Conservation (phyloP, 2,797 vertebrate genomes). For the Cephalopachus bancanus region DNA sequence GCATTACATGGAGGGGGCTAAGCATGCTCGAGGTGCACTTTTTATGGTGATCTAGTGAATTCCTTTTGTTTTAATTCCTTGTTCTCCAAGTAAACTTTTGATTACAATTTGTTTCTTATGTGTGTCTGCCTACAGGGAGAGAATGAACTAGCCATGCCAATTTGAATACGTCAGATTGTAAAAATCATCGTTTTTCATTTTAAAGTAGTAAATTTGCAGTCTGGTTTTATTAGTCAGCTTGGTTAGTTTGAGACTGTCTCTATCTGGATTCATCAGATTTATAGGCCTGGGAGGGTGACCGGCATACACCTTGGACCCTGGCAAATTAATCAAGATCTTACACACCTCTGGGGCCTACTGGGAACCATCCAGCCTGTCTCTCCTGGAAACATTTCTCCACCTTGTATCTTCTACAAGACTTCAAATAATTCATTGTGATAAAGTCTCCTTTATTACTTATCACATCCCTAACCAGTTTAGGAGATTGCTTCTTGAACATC, state of each 20-base stretch:
- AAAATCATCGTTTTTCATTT: background rate
- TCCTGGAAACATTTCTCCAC: background rate
- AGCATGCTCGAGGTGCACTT: background rate
- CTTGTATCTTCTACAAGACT: background rate
- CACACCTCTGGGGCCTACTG: background rate
- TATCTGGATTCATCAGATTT: background rate
- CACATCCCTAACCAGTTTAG: background rate
- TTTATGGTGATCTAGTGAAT: background rate
- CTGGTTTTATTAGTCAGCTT: background rate
- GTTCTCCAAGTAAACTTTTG: background rate
- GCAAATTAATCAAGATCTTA: constrained; percentile 10
- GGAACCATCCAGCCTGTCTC: background rate
- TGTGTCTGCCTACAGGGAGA: background rate
- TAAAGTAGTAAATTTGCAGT: background rate
- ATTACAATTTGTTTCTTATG: background rate
- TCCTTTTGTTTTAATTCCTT: background rate
- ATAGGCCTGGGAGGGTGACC: background rate
- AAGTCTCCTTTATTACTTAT: background rate
- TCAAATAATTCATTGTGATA: constrained; percentile 10
- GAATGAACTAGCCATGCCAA: background rate
- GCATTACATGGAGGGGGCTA: background rate
- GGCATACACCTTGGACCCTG: background rate
- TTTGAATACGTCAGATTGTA: background rate
- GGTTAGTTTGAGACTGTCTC: background rate
- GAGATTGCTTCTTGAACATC: background rate